These are phyloP conservation scores for Diacarnus erythraeanus DNA, from an alignment of 37 sponge, comb jelly and placozoan genomes.

Conservation along the genomic window DNA sequence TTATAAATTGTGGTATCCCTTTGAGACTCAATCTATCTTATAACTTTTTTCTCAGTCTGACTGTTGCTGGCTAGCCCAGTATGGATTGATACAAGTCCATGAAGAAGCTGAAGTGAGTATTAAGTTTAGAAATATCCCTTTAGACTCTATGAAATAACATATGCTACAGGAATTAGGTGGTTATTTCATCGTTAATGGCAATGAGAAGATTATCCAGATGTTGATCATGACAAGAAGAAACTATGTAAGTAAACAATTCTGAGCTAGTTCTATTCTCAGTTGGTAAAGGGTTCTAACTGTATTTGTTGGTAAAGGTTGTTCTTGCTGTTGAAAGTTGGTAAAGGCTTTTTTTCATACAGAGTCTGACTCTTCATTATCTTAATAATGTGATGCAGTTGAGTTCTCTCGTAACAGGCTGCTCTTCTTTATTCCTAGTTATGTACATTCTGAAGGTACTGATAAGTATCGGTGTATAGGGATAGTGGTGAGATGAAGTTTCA, in stretches of 20 bases:
- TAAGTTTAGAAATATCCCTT: not conserved
- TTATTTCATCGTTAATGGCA: constrained; percentile 97
- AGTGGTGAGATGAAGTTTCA: not conserved
- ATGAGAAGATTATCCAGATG: constrained; percentile 89
- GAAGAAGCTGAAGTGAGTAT: constrained; percentile 78
- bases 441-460: constrained; percentile 86
- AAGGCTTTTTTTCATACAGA: constrained; percentile 61
- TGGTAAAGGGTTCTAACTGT: too few relatives aligned
- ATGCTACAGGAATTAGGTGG: constrained; percentile 88
- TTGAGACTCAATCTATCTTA: not conserved
- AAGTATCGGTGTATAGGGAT: not conserved
- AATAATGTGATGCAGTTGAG: constrained; percentile 72
- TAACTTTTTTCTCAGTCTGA: constrained; percentile 56
- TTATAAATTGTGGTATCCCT: too few relatives aligned
- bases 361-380: constrained; percentile 88
- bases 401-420: constrained; percentile 78
- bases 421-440: constrained; percentile 83
- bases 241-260: constrained; percentile 62
- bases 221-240: constrained; percentile 86
- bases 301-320: not conserved
- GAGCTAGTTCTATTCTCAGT: too few relatives aligned
- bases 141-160: not conserved
- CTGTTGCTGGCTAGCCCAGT: constrained; percentile 61
- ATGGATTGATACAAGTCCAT: constrained; percentile 63
- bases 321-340: too few relatives aligned